Base-by-base conservation (phyloP, 2,113 vertebrate species). In the Amblyopsis rosae region DNA sequence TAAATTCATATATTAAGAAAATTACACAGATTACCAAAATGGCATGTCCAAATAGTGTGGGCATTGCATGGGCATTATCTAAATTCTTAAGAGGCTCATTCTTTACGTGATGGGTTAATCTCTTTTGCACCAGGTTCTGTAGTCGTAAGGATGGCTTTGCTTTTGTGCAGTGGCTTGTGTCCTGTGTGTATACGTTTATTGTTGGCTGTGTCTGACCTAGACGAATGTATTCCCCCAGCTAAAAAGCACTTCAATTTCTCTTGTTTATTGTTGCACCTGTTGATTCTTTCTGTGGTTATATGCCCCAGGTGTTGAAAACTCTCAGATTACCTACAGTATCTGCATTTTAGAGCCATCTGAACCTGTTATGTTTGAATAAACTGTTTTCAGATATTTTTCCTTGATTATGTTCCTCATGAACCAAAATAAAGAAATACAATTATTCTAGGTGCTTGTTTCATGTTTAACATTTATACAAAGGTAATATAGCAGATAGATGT, bases 1-100 rank as follows among this genome's bases (percentile, higher is more conserved):
- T 33, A 60, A 59, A 33, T 16, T 64, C 17, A 55, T 70, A 64
- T 13, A 72, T 91, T 91, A 83, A 91, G 79, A 82, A 83, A 76
- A 48, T 10, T 7, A 57, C 33, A 54, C 48, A 41, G 60, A 16
- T 65, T 49, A 80, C 70, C 16, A 59, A 65, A 26, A 35, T 49
- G 59, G 0, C 26, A 56, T 67, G 59, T n/a, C 48, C 17, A 55
- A 45, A 17, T 35, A 62, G 50, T 45, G 49, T 54, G 63, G 70
- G 66, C 69, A 33, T 26, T 76, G 69, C 70, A 84, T 67, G 78
- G 71, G 69, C 72, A 77, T 72, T 53, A 78, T 67, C 49, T 19
- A 53, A 59, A 59, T 72, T n/a, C 47, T 26, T 41, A 59, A 59
- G 47, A 16, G 17, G 6, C 10, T 47, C 5, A 2, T 58, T 35